Evolutionary conservation across 2,113 vertebrate genomes (phyloP).

Genomic region (Zootoca vivipara): DNA sequence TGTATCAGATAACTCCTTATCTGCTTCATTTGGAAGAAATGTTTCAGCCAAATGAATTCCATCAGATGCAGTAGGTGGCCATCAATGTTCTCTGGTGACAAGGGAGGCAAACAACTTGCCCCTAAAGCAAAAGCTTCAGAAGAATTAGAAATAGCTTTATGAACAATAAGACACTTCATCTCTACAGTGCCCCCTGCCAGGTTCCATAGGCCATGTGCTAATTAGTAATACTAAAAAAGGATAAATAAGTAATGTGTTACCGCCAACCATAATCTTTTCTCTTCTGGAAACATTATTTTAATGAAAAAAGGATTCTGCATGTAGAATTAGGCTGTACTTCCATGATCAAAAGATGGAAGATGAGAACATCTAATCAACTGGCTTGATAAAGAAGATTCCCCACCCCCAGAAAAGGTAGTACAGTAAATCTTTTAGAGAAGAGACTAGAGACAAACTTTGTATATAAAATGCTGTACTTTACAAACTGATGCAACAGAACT

Average conservation of each 20-base stretch:
- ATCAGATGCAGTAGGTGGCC: not conserved
- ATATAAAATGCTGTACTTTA: not conserved
- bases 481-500: not conserved
- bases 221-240: constrained; percentile 35
- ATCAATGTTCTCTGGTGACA: not conserved
- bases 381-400: not conserved
- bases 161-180: not conserved
- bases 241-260: constrained; percentile 32
- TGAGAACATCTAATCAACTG: constrained; percentile 3
- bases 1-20: not conserved
- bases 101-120: constrained; percentile 23
- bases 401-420: not conserved
- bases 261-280: constrained; percentile 33
- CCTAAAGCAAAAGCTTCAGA: constrained; percentile 23
- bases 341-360: constrained; percentile 6
- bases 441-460: not conserved
- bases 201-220: constrained; percentile 25
- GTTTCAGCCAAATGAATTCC: not conserved
- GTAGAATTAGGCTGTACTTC: not conserved
- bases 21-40: constrained; percentile 9
- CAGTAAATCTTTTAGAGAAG: not conserved
- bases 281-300: not conserved
- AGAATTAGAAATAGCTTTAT: not conserved
- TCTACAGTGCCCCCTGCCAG: constrained; percentile 17
- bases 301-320: constrained; percentile 7